A percentile compares a stretch with the other conserved stretches of the same genome.
phyloP scores from a whole-genome alignment of 2,888 invertebrate species.

The Chalcis sispes region DNA sequence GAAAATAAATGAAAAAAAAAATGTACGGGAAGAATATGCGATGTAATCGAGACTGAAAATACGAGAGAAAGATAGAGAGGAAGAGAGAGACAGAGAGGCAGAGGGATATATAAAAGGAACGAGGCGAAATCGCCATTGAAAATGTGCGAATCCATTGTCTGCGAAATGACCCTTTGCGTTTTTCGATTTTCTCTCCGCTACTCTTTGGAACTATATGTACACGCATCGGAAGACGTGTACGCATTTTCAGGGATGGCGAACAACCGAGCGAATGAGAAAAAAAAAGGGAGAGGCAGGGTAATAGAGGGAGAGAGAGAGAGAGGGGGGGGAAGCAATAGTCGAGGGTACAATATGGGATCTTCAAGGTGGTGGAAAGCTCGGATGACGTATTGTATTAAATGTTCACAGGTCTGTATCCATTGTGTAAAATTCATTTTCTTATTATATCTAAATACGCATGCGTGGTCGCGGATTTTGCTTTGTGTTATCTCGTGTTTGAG shows the following conservation, averaged over 20 bases:
- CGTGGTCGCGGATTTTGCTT: too few relatives aligned
- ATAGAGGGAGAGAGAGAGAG: not conserved
- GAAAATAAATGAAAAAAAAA: not conserved
- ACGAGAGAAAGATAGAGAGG: constrained; percentile 2
- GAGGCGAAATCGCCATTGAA: constrained; percentile 32
- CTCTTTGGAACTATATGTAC: not conserved
- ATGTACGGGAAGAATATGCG: not conserved
- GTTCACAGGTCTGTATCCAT: too few relatives aligned
- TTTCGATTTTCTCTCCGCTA: constrained; percentile 12
- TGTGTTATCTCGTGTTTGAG: too few relatives aligned
- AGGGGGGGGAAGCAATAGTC: not conserved
- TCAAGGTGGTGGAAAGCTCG: too few relatives aligned
- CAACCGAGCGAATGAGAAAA: constrained; percentile 16
- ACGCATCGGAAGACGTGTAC: not conserved
- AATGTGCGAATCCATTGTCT: constrained; percentile 31
- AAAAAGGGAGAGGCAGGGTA: not conserved
- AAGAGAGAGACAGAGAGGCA: constrained; percentile 6
- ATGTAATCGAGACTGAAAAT: constrained; percentile 9
- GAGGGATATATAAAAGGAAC: constrained; percentile 2
- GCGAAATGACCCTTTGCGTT: constrained; percentile 26
- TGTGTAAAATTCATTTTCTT: too few relatives aligned
- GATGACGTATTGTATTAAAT: too few relatives aligned
- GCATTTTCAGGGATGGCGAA: not conserved
- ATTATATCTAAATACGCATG: too few relatives aligned
- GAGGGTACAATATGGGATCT: not conserved